Evolutionary conservation across 2,888 invertebrate genomes (phyloP).

Genomic region (Nemoura dubitans): DNA sequence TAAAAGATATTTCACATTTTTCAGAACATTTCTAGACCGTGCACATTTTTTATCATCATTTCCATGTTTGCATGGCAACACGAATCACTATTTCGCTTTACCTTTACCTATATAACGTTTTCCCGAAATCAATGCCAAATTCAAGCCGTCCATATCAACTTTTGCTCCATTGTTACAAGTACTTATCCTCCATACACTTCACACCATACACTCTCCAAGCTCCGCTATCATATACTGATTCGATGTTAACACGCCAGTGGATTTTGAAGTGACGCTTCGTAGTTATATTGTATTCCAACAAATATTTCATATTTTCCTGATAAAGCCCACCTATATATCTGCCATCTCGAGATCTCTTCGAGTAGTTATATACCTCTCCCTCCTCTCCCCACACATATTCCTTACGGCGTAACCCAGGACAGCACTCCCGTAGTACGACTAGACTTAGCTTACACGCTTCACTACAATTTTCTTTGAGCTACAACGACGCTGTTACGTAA

Average conservation of each 20-base stretch:
- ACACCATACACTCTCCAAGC: background rate
- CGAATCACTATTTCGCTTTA: background rate
- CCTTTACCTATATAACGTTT: background rate
- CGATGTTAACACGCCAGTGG: background rate
- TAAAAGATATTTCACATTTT: background rate
- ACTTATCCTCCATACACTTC: background rate
- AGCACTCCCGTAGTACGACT: background rate
- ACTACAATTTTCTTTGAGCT: constrained; percentile 18
- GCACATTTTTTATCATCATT: background rate
- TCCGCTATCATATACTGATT: background rate
- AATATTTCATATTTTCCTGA: constrained; percentile 24
- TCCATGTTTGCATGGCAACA: background rate
- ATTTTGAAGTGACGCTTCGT: background rate
- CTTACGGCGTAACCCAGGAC: constrained; percentile 4
- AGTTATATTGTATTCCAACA: constrained; percentile 15
- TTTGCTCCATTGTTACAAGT: background rate
- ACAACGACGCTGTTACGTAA: background rate
- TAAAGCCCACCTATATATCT: background rate
- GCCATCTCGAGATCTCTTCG: background rate
- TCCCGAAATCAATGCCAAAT: background rate
- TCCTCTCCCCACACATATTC: background rate
- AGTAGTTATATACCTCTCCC: background rate
- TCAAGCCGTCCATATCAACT: background rate
- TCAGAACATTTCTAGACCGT: background rate
- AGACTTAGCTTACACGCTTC: background rate